Conservation (phyloP, 2,797 vertebrate genomes). For the Microhierax caerulescens region DNA sequence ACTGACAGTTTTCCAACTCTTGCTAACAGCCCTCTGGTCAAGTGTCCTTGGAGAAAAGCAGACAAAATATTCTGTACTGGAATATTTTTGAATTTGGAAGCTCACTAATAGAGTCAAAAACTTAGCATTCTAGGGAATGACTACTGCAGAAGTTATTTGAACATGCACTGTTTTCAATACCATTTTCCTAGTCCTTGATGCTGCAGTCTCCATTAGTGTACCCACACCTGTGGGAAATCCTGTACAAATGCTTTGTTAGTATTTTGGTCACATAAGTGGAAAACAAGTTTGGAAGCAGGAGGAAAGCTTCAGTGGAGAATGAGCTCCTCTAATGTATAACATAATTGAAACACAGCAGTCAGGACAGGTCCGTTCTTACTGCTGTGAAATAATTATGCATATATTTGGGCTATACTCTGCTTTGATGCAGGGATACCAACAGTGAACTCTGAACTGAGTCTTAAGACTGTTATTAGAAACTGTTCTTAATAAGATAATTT, state of each 20-base stretch:
- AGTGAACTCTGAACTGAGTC: background rate
- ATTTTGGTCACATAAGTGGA: background rate
- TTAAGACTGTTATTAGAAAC: background rate
- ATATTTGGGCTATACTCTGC: background rate
- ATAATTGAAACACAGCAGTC: background rate
- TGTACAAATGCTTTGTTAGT: background rate
- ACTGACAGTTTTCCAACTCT: constrained; percentile 28
- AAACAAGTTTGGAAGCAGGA: background rate
- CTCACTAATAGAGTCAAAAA: background rate
- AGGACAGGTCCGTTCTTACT: background rate
- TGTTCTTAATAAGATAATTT: background rate
- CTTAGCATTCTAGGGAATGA: constrained; percentile 4
- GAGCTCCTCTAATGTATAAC: background rate
- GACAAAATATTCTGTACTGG: background rate
- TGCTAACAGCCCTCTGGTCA: constrained; percentile 28
- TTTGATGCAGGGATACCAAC: background rate
- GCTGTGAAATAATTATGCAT: background rate
- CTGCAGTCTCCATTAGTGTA: background rate
- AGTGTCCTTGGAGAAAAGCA: constrained; percentile 35
- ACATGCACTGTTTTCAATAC: background rate
- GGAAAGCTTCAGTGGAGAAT: background rate
- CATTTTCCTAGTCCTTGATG: constrained; percentile 15
- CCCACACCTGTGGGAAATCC: background rate
- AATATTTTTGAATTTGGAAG: constrained; percentile 39
- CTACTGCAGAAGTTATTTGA: constrained; percentile 11